Evolutionary conservation across 2,888 invertebrate species (phyloP).

Genomic region (Latheticus oryzae): DNA sequence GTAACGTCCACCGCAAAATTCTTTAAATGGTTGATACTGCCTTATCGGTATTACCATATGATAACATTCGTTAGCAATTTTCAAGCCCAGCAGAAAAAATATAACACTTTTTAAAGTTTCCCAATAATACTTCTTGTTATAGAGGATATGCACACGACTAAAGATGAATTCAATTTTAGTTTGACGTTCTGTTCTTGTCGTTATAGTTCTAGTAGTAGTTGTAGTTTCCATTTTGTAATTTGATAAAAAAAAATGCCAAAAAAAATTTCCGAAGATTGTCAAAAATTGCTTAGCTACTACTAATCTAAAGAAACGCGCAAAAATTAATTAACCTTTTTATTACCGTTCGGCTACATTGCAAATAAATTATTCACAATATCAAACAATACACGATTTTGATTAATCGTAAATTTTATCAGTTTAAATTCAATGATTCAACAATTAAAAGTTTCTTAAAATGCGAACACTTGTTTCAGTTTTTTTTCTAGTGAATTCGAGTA

Average conservation of each 20-base stretch:
- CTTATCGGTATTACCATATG: slow-evolving; percentile 46
- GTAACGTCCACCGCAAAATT: background rate
- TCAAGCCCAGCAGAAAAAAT: slow-evolving; percentile 49
- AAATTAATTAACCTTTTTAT: no score
- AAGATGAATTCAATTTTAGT: slow-evolving; percentile 23
- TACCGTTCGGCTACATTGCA: no score
- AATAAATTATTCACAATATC: no score
- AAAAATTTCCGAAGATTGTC: no score
- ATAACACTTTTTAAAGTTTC: slow-evolving; percentile 42
- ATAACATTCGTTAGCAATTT: slow-evolving; percentile 49
- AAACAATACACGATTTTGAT: no score
- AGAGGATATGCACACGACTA: slow-evolving; percentile 19
- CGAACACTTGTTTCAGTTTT: background rate
- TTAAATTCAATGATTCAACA: no score
- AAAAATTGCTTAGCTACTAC: no score
- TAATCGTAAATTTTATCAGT: no score
- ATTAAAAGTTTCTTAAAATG: no score
- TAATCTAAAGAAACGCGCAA: no score
- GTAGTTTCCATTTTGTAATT: background rate
- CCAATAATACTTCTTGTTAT: slow-evolving; percentile 44
- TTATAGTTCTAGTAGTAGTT: slow-evolving; percentile 1
- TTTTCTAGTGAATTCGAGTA: slow-evolving; percentile 2
- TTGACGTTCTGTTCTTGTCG: background rate
- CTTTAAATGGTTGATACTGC: slow-evolving; percentile 45
- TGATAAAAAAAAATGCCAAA: no score